Evolutionary conservation across 2,113 vertebrate species (phyloP).

Genomic region (Pachypanchax playfairii): DNA sequence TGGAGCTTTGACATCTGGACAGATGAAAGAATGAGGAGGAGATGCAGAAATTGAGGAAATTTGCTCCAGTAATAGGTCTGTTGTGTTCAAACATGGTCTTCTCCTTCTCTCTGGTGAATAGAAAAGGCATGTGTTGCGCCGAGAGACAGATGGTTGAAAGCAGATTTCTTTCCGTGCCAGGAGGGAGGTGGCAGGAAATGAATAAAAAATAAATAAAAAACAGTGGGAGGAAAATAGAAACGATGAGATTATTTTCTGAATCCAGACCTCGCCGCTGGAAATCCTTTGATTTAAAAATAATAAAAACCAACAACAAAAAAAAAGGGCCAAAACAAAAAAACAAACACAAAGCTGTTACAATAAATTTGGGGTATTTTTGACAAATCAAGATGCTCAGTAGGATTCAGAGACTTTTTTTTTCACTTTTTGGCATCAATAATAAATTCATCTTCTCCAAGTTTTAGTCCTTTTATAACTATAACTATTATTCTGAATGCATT

Average conservation of each 20-base stretch:
- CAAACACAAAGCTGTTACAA: constrained; percentile 11
- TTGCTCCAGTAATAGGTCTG: constrained; percentile 47
- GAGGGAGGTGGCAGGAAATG: constrained; percentile 41
- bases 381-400: not conserved
- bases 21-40: constrained; percentile 29
- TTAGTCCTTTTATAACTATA: not conserved
- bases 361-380: constrained; percentile 19
- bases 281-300: constrained; percentile 63
- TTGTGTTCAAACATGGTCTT: constrained; percentile 53
- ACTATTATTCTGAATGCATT: not conserved
- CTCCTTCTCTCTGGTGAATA: constrained; percentile 41
- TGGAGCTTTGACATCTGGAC: constrained; percentile 33
- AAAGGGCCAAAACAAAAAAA: too few species aligned
- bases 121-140: constrained; percentile 55
- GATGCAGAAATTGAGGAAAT: constrained; percentile 25
- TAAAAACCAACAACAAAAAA: too few species aligned
- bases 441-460: not conserved
- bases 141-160: constrained; percentile 72
- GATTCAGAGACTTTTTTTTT: constrained; percentile 1
- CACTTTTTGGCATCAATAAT: not conserved
- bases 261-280: constrained; percentile 31
- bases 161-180: constrained; percentile 56
- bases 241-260: constrained; percentile 54
- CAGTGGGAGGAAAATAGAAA: constrained; percentile 44
- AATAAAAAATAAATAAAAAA: constrained; percentile 43